Conservation (phyloP, 2,888 invertebrate species). For the Melanostoma scalare region DNA sequence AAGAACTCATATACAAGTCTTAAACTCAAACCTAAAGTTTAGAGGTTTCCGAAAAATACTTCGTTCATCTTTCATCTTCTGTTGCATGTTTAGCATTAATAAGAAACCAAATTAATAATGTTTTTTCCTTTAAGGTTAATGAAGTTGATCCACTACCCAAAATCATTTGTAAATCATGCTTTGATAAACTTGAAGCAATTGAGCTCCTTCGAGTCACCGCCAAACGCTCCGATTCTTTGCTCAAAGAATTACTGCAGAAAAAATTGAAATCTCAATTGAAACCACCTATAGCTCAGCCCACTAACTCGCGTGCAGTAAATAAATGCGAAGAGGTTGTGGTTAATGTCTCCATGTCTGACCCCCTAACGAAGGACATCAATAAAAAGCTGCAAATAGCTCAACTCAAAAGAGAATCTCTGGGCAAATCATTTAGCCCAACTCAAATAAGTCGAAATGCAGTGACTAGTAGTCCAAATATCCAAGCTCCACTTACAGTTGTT, state of each 20-base stretch:
- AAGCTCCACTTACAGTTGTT: slow-evolving; percentile 44
- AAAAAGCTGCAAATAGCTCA: slow-evolving; percentile 62
- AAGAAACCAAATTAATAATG: neutral
- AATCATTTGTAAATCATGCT: slow-evolving; percentile 79
- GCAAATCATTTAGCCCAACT: slow-evolving; percentile 72
- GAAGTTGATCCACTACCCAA: slow-evolving; percentile 79
- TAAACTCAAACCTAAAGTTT: too few species aligned
- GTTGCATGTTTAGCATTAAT: neutral
- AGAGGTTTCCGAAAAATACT: too few species aligned
- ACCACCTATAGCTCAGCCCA: neutral
- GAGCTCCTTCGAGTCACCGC: slow-evolving; percentile 80
- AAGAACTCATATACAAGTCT: too few species aligned
- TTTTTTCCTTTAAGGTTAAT: slow-evolving; percentile 75
- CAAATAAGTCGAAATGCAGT: slow-evolving; percentile 37
- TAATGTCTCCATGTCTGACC: slow-evolving; percentile 76
- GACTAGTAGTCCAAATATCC: slow-evolving; percentile 46
- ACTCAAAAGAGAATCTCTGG: slow-evolving; percentile 60
- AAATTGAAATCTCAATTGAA: neutral
- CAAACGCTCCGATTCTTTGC: slow-evolving; percentile 79
- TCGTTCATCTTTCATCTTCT: too few species aligned
- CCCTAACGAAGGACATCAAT: slow-evolving; percentile 74
- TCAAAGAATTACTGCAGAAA: slow-evolving; percentile 76
- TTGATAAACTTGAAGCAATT: slow-evolving; percentile 80
- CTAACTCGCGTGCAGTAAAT: neutral
- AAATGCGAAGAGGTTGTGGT: slow-evolving; percentile 74